Base-by-base conservation (phyloP, 2,113 vertebrate species). In the Daboia siamensis region DNA sequence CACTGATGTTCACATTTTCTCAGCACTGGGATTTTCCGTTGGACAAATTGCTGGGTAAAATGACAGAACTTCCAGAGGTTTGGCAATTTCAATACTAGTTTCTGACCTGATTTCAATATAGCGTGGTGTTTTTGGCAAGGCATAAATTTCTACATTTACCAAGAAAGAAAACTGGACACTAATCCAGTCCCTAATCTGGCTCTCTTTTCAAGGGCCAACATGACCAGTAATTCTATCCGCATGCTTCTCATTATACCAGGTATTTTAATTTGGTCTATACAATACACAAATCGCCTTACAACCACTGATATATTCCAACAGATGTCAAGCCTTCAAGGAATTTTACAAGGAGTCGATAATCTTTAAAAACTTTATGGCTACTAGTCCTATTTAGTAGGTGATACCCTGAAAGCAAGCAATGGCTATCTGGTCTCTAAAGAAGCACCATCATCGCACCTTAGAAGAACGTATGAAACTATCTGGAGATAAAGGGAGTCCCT, bases 191-290 rank as follows among this genome's bases (percentile, higher is more conserved):
- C 74, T 51, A 51, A 51, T 51, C 48, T 51, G 48, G 86, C 24
- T 10, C 0, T 1, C 33, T 6, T 46, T 11, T 91, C 88, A 74
- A 89, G n/a, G 56, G 90, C 90, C 84, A 90, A 91, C 52, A 94
- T 87, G 87, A 93, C 69, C 0, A 90, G 54, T 93, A 91, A 21
- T 80, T 0, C 2, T 51, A 91, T 39, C 95, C 17, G 90, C 95
- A 91, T 93, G 91, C 91, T 46, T 94, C 26, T 0, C 4, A 74
- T 69, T 48, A 85, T 59, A 54, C 29, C 51, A 93, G 93, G 57
- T 86, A 33, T 87, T 29, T 93, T 94, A n/a, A 80, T 96, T 97
- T 97, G 95, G 96, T 97, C 96, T 91, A 96, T 69, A 92, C 33
- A 74, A 55, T 48, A 48, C 17, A 92, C 21, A 88, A 92, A 69